A percentile compares a stretch with the other conserved stretches of the same genome.
Conservation (phyloP, 2,888 invertebrate genomes). For the Eustalomyia histrio region DNA sequence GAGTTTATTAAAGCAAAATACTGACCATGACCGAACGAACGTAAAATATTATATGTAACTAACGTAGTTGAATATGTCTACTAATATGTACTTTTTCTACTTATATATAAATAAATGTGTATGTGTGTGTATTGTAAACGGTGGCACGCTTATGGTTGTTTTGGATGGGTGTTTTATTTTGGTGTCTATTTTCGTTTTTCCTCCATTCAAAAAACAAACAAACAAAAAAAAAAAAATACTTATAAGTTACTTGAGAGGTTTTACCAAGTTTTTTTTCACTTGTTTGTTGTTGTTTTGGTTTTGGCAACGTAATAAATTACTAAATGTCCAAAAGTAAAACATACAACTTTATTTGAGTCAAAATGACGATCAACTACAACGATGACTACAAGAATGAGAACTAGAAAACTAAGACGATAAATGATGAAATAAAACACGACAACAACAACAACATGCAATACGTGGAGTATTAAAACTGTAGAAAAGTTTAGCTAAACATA, state of each 20-base stretch:
- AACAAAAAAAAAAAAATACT: not conserved
- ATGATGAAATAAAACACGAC: slow-evolving; percentile 11
- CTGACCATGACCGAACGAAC: slow-evolving; percentile 67
- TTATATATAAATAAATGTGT: not conserved
- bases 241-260: slow-evolving; percentile 38
- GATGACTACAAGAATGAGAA: slow-evolving; percentile 26
- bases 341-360: slow-evolving; percentile 63
- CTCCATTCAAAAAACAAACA: no score
- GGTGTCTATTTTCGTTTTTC: not conserved
- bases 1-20: slow-evolving; percentile 76
- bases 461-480: slow-evolving; percentile 14
- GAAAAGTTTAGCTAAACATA: slow-evolving; percentile 54
- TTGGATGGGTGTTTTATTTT: slow-evolving; percentile 3
- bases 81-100: not conserved
- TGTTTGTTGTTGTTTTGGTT: not conserved
- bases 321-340: slow-evolving; percentile 61
- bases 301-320: slow-evolving; percentile 59
- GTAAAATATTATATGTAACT: slow-evolving; percentile 16
- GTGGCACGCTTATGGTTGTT: not conserved
- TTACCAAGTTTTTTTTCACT: not conserved
- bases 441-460: not conserved
- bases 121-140: not conserved
- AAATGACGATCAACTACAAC: slow-evolving; percentile 49
- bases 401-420: slow-evolving; percentile 32
- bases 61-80: not conserved